These are phyloP conservation scores for Dynastes maya DNA, from an alignment of 2,888 invertebrate genomes.

Conservation along the genomic window DNA sequence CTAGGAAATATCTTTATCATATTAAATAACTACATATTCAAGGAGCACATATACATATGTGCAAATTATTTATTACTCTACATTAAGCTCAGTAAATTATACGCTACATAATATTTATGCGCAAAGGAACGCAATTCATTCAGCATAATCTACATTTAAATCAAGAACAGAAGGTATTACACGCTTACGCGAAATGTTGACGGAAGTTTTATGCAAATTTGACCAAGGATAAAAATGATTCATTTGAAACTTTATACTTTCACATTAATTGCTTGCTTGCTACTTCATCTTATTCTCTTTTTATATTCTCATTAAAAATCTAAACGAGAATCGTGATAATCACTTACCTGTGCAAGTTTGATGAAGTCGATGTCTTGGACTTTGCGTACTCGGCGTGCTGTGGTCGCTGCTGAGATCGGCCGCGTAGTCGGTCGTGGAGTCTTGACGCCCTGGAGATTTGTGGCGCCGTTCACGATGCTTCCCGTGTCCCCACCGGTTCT, in stretches of 20 bases:
- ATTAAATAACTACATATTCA: too few relatives aligned
- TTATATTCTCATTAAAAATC: background rate
- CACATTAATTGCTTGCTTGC: background rate
- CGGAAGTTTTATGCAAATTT: too few relatives aligned
- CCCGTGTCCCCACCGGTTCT: slow-evolving; percentile 86
- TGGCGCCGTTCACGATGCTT: slow-evolving; percentile 78
- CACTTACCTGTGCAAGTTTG: slow-evolving; percentile 61
- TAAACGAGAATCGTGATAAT: background rate
- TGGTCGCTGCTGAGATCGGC: slow-evolving; percentile 87
- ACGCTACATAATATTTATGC: too few relatives aligned
- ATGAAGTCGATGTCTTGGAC: slow-evolving; percentile 79
- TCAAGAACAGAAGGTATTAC: too few relatives aligned
- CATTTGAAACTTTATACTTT: background rate
- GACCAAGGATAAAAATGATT: background rate
- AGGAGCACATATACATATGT: too few relatives aligned
- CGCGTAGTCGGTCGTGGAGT: slow-evolving; percentile 81
- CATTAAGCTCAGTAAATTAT: too few relatives aligned
- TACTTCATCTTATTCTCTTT: background rate
- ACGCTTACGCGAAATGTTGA: too few relatives aligned
- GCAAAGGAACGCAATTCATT: too few relatives aligned
- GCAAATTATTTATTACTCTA: too few relatives aligned
- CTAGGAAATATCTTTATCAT: too few relatives aligned
- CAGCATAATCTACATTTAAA: too few relatives aligned
- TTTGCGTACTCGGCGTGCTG: slow-evolving; percentile 83
- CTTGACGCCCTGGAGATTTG: slow-evolving; percentile 75